Conservation (phyloP, 2,888 invertebrate genomes). For the Hirtodrosophila alboralis region DNA sequence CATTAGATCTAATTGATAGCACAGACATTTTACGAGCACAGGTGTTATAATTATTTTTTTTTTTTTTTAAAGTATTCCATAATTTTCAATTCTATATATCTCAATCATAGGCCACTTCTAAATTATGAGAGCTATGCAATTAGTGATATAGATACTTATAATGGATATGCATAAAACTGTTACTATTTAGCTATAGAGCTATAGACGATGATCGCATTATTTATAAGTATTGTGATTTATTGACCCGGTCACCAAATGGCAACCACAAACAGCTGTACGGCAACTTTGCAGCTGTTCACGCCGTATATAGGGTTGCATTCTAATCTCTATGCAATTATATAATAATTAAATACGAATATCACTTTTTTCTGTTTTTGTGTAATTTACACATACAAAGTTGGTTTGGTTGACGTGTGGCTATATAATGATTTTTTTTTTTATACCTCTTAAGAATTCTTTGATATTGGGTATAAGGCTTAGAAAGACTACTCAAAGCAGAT, state of each 20-base stretch:
- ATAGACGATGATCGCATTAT: background rate
- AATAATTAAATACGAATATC: conserved; percentile 47
- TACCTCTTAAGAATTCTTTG: too few relatives aligned
- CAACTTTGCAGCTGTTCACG: conserved; percentile 7
- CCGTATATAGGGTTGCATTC: conserved; percentile 10
- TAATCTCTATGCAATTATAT: conserved; percentile 30
- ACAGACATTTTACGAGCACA: conserved; percentile 7
- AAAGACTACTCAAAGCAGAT: too few relatives aligned
- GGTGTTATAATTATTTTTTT: conserved; percentile 46
- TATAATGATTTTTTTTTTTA: too few relatives aligned
- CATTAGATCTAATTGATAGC: conserved; percentile 35
- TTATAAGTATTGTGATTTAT: conserved; percentile 40
- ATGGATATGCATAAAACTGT: conserved; percentile 1
- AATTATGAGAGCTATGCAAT: conserved; percentile 34
- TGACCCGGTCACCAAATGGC: conserved; percentile 31
- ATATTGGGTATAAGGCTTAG: too few relatives aligned
- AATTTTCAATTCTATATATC: too few relatives aligned
- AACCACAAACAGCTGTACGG: too few relatives aligned
- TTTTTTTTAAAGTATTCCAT: too few relatives aligned
- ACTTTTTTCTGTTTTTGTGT: conserved; percentile 2
- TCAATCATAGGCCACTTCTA: conserved; percentile 7
- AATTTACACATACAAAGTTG: too few relatives aligned
- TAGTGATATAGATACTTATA: conserved; percentile 11
- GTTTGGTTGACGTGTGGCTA: background rate
- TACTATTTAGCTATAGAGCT: background rate